phyloP scores from a whole-genome alignment of 2,797 vertebrate genomes.

The Gambusia yucatana region DNA sequence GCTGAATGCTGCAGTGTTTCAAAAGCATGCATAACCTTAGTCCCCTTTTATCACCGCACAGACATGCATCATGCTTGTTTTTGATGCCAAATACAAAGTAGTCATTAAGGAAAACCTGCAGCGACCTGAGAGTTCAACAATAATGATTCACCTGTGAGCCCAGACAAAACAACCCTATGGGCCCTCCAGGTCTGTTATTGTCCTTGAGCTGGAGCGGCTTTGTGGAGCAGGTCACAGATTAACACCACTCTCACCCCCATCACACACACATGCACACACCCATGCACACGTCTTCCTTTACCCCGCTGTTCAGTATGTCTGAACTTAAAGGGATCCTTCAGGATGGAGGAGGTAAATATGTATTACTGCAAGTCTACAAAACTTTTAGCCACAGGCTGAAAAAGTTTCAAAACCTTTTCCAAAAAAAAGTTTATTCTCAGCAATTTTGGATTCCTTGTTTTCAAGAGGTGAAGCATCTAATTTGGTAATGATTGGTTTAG shows the following conservation, averaged over 20 bases:
- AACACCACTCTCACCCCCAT: neutral
- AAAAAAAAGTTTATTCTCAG: neutral
- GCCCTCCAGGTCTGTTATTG: neutral
- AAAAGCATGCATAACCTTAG: neutral
- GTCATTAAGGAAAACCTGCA: neutral
- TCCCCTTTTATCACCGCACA: neutral
- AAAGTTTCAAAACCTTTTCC: neutral
- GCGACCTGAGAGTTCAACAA: neutral
- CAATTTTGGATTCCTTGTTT: neutral
- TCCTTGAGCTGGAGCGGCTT: constrained; percentile 6
- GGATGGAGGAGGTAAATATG: constrained; percentile 3
- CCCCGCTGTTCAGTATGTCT: neutral
- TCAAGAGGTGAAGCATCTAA: neutral
- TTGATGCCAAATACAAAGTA: neutral
- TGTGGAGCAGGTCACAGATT: constrained; percentile 7
- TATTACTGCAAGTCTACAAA: neutral
- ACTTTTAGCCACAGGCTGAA: neutral
- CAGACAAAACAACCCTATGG: neutral
- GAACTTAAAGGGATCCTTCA: neutral
- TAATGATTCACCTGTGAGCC: neutral
- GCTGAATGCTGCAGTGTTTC: neutral
- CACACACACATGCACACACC: neutral
- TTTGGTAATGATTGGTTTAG: neutral
- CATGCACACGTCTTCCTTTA: neutral
- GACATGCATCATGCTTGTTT: neutral